A percentile compares a stretch with the other conserved stretches of the same genome.
Evolutionary conservation across 2,797 vertebrate species (phyloP).

Genomic region (Enteromius radiatus): DNA sequence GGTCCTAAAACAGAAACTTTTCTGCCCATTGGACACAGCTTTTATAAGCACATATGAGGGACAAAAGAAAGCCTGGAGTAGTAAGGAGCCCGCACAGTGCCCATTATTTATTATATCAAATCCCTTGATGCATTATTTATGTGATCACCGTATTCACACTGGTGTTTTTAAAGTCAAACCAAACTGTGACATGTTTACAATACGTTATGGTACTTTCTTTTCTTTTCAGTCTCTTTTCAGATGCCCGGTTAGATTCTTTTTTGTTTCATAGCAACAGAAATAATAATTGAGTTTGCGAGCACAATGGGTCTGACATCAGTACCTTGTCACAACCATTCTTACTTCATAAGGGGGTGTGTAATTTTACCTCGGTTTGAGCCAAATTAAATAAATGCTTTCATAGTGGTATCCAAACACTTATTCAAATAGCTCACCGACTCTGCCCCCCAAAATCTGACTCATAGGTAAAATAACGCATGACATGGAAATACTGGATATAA

Average conservation of each 20-base stretch:
- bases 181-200: neutral
- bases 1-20: conserved; percentile 77
- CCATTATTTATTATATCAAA: conserved; percentile 83
- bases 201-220: too few species aligned
- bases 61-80: conserved; percentile 72
- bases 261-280: conserved; percentile 32
- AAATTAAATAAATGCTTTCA: conserved; percentile 61
- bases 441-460: conserved; percentile 50
- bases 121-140: conserved; percentile 89
- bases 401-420: conserved; percentile 45
- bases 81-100: conserved; percentile 86
- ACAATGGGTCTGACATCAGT: conserved; percentile 42
- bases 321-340: conserved; percentile 54
- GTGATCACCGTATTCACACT: conserved; percentile 72
- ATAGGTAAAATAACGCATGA: conserved; percentile 33
- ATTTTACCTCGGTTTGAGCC: conserved; percentile 54
- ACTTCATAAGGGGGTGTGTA: conserved; percentile 57
- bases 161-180: neutral
- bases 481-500: conserved; percentile 38
- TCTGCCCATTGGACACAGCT: conserved; percentile 84
- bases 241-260: neutral
- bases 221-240: neutral
- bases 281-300: conserved; percentile 30
- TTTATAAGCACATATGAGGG: conserved; percentile 67
- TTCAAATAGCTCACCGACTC: conserved; percentile 44